Base-by-base conservation (phyloP, 2,797 vertebrate species). In the Crenuchus spilurus region DNA sequence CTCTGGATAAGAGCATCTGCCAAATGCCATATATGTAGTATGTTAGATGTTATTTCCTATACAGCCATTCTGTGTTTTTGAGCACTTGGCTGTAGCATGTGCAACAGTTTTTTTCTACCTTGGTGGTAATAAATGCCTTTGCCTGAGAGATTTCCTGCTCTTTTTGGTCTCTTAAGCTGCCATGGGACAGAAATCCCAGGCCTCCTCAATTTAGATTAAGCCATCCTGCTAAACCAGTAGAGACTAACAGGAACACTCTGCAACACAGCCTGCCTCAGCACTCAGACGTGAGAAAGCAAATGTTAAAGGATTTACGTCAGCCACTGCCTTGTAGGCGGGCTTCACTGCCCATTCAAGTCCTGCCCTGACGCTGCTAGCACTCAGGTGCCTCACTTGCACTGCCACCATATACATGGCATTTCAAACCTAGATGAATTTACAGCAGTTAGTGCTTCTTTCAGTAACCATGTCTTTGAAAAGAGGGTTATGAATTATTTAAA, bases 171-270 rank as follows among this genome's bases (percentile, higher is more conserved):
- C 39, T 73, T 63, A 57, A 64, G 74, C 62, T 9, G 16, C 30
- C 39, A 28, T 69, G 37, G 31, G 13, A 65, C 52, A 52, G 18
- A 54, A 66, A 75, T 77, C 72, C 58, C 77, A 61, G 41, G 63
- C 51, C 22, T 71, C n/a, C 65, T 79, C 42, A 28, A 78, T 87
- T 83, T 85, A 84, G 78, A 84, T 85, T 84, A 83, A 87, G 83
- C 74, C 79, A 72, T 37, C 33, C 76, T 82, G 81, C 78, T 85
- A 84, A 87, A 73, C 75, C 67, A 52, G 28, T 62, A 57, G 35
- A 14, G 61, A 81, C 74, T 68, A 73, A 69, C 80, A 73, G 58
- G 52, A 31, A 79, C 1, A 68, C 73, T 77, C 28, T 30, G 51
- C 49, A 61, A 75, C 57, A 60, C 68, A 70, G 68, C 63, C 62